Conservation (phyloP, 2,888 invertebrate genomes). For the Asteroscopus sphinx region DNA sequence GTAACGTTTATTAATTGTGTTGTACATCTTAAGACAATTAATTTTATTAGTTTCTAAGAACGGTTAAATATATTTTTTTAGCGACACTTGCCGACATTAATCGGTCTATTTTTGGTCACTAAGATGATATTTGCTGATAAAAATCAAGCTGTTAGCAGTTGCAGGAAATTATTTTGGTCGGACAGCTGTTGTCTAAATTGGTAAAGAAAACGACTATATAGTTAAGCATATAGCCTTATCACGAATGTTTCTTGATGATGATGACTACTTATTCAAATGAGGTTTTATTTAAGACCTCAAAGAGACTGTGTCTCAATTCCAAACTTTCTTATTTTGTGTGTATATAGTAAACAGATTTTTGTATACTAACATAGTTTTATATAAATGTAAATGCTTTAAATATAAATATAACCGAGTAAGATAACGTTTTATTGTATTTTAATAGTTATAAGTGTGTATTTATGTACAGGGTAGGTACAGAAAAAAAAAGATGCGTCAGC, state of each 20-base stretch:
- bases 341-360: conserved; percentile 43
- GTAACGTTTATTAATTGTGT: no score
- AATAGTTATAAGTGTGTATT: conserved; percentile 47
- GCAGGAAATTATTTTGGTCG: no score
- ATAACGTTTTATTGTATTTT: conserved; percentile 35
- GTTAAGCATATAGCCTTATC: no score
- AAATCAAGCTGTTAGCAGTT: no score
- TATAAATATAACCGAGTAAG: conserved; percentile 55
- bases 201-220: no score
- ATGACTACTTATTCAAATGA: background rate
- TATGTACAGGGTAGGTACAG: conserved; percentile 62
- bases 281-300: background rate
- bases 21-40: no score
- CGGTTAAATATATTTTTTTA: no score
- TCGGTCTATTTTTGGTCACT: no score
- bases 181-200: no score
- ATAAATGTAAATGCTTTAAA: conserved; percentile 66
- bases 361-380: conserved; percentile 48
- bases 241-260: background rate
- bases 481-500: conserved; percentile 14
- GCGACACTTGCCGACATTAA: no score
- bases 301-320: conserved; percentile 1
- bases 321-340: conserved; percentile 42
- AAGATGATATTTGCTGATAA: no score
- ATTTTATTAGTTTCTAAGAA: no score